Percentiles rank a stretch among this genome's conserved stretches.
Conservation (phyloP, 2,113 vertebrate species). For the Ophthalmolycus amberensis region DNA sequence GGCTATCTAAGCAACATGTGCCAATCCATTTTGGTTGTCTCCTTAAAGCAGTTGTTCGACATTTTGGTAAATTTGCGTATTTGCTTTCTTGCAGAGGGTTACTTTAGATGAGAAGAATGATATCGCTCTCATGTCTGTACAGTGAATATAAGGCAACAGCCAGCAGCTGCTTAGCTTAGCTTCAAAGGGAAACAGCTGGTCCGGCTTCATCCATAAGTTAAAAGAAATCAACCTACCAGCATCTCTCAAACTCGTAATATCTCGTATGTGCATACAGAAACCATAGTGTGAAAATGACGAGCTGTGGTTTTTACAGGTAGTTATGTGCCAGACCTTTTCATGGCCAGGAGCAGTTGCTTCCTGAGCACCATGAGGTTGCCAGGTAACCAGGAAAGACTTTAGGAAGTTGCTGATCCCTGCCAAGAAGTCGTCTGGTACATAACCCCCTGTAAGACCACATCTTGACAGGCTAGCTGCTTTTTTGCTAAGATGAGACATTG, state of each 20-base stretch:
- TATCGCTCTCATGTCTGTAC: not conserved
- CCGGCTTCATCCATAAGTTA: not conserved
- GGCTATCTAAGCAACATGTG: not conserved
- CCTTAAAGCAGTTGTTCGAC: not conserved
- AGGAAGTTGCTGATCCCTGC: not conserved
- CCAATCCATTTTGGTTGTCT: not conserved
- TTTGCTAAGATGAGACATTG: not conserved
- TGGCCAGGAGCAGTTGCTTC: not conserved
- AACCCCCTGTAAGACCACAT: not conserved
- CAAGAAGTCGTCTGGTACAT: not conserved
- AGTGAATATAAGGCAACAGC: not conserved
- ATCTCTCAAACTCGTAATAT: not conserved
- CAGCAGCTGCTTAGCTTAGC: not conserved
- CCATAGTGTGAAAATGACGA: not conserved
- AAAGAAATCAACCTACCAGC: not conserved
- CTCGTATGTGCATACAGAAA: not conserved
- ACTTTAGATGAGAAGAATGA: not conserved
- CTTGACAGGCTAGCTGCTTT: not conserved
- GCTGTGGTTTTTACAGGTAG: not conserved
- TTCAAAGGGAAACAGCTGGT: not conserved
- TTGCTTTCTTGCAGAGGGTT: not conserved
- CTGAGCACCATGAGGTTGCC: not conserved
- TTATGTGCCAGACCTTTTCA: not conserved
- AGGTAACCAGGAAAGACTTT: constrained; percentile 7
- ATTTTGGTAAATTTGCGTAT: not conserved